A percentile compares a stretch with the other conserved stretches of the same genome.
phyloP scores from a whole-genome alignment of 2,888 invertebrate species.

The Harpalus rubripes region DNA sequence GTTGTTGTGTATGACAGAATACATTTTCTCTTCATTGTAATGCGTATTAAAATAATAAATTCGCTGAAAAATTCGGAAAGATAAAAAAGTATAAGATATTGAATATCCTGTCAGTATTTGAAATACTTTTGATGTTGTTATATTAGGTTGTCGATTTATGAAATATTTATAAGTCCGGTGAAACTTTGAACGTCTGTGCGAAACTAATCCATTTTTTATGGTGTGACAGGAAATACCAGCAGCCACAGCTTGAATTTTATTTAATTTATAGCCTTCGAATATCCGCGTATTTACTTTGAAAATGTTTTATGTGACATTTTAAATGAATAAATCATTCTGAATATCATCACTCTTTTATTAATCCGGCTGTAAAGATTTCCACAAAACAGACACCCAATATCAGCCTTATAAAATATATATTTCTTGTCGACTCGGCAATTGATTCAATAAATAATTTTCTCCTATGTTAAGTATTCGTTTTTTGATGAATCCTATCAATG shows the following conservation, averaged over 20 bases:
- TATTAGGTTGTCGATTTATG: not conserved
- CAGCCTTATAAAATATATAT: not conserved
- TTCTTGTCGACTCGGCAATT: not conserved
- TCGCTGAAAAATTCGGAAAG: no score
- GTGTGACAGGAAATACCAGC: conserved; percentile 1
- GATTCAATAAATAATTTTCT: no score
- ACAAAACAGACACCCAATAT: not conserved
- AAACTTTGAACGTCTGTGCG: not conserved
- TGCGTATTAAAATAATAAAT: no score
- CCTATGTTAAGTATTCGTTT: no score
- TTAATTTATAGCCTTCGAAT: not conserved
- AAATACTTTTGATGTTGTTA: not conserved
- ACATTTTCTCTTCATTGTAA: no score
- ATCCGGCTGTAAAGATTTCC: not conserved
- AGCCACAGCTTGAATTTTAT: not conserved
- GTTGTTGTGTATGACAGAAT: no score
- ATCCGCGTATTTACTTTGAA: not conserved
- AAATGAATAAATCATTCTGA: conserved; percentile 3
- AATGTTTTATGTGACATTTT: not conserved
- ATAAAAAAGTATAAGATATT: not conserved
- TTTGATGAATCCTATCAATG: no score
- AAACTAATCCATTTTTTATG: conserved; percentile 4
- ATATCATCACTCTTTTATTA: conserved; percentile 1
- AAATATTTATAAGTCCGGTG: not conserved
- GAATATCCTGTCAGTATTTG: not conserved